Evolutionary conservation across 2,797 vertebrate species (phyloP).

Genomic region (Dallia pectoralis): DNA sequence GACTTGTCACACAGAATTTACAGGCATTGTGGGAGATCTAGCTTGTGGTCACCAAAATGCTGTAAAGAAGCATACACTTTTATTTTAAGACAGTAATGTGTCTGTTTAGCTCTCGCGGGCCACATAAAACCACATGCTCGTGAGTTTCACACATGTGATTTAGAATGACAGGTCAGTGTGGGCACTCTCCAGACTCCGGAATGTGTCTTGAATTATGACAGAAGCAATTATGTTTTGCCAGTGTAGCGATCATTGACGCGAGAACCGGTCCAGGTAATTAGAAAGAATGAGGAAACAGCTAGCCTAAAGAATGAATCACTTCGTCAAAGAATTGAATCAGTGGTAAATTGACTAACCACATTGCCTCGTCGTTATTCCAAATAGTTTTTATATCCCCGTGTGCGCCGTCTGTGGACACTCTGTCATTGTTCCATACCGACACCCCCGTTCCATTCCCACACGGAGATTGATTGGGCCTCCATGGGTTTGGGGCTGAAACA

Average conservation of each 20-base stretch:
- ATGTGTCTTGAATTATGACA: constrained; percentile 72
- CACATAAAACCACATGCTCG: too few species aligned
- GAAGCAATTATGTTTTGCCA: constrained; percentile 71
- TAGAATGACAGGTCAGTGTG: constrained; percentile 46
- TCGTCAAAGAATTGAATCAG: constrained; percentile 71
- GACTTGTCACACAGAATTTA: too few species aligned
- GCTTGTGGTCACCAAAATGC: too few species aligned
- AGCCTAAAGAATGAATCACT: constrained; percentile 66
- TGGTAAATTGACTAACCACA: constrained; percentile 72
- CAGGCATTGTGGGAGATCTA: too few species aligned
- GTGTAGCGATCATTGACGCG: constrained; percentile 62
- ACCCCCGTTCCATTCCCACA: constrained; percentile 33
- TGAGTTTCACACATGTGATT: too few species aligned
- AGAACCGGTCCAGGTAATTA: constrained; percentile 74
- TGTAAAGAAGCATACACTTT: too few species aligned
- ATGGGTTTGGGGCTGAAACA: constrained; percentile 11
- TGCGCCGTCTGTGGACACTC: constrained; percentile 51
- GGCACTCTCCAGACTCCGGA: constrained; percentile 45
- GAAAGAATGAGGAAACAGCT: constrained; percentile 75
- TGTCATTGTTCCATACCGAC: constrained; percentile 60
- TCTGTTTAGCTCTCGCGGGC: too few species aligned
- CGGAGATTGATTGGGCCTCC: constrained; percentile 64
- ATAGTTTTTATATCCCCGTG: constrained; percentile 67
- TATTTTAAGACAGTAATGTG: too few species aligned
- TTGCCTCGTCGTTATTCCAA: constrained; percentile 61